Evolutionary conservation across 2,797 vertebrate genomes (phyloP).

Genomic region (Enteromius anoplus): DNA sequence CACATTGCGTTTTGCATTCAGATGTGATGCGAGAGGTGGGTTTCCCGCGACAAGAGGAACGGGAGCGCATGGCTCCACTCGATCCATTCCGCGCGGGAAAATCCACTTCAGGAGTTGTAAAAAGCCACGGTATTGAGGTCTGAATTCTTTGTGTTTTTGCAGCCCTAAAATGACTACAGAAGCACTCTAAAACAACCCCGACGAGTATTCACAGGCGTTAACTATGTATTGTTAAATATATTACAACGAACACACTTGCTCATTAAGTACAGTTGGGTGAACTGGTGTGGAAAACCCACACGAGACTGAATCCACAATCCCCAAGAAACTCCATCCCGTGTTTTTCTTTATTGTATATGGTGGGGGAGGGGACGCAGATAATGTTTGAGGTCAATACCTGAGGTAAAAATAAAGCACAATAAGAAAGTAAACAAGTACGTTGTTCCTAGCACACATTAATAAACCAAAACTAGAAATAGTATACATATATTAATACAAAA

Average conservation of each 20-base stretch:
- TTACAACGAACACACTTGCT: neutral
- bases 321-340: slow-evolving; percentile 55
- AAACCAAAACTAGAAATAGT: neutral
- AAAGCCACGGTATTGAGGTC: slow-evolving; percentile 51
- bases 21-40: slow-evolving; percentile 58
- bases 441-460: neutral
- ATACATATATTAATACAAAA: neutral
- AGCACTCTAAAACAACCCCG: slow-evolving; percentile 42
- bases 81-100: slow-evolving; percentile 71
- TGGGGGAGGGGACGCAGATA: slow-evolving; percentile 57
- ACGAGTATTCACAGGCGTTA: slow-evolving; percentile 11
- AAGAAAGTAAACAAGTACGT: neutral
- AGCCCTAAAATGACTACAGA: slow-evolving; percentile 33
- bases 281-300: slow-evolving; percentile 11
- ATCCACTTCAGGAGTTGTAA: slow-evolving; percentile 65
- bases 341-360: slow-evolving; percentile 46
- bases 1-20: slow-evolving; percentile 46
- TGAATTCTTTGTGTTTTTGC: slow-evolving; percentile 75
- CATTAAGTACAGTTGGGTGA: neutral
- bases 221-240: neutral
- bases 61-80: slow-evolving; percentile 72
- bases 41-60: slow-evolving; percentile 64
- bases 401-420: slow-evolving; percentile 7
- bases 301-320: slow-evolving; percentile 44
- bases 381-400: slow-evolving; percentile 43